Base-by-base conservation (phyloP, 1,140 invertebrate species). In the Drosophila nebulosa region DNA sequence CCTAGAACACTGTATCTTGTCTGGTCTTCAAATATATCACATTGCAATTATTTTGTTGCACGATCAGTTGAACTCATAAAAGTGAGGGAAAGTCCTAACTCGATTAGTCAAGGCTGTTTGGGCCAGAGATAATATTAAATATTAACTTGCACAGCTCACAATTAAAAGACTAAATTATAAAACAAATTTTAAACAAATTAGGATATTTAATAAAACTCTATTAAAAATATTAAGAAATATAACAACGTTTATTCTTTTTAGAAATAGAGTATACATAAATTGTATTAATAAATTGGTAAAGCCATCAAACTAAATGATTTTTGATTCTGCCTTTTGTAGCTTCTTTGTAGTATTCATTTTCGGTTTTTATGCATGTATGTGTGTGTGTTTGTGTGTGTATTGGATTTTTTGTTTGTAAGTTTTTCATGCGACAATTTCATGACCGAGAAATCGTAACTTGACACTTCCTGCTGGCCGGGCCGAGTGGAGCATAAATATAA, bases 401-500 rank as follows among this genome's bases (percentile, higher is more conserved):
- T 4, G 36, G 16, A 35, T 5, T 46, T 56, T 27, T 35, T 60
- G 50, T 50, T 39, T 12, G 32, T 32, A 16, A 62, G 12, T 58
- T 18, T 75, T 86, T 58, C 78, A 71, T 88, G 71, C 57, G 62
- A 64, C 55, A 62, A 26, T 64, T 78, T 71, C 75, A 71, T 78
- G 67, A 35, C 51, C 35, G 57, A 72, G 35, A 60, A 60, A 36
- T 60, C 32, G 79, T 73, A 78, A 86, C 69, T 66, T 21, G 81
- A 86, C 59, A 88, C 83, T 86, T 86, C 83, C 81, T 88, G 83
- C 73, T 70, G 50, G 62, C 21, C 63, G 36, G 50, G 62, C 21
- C 63, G 36, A 77, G 36, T 64, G 53, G 60, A 78, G 58, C 60
- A 69, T 70, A 57, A 72, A 81, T 73, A 59, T 69, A 74, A 83